These are phyloP conservation scores for Pristionchus japonicus DNA, from an alignment of 2,888 invertebrate species.

Conservation along the genomic window DNA sequence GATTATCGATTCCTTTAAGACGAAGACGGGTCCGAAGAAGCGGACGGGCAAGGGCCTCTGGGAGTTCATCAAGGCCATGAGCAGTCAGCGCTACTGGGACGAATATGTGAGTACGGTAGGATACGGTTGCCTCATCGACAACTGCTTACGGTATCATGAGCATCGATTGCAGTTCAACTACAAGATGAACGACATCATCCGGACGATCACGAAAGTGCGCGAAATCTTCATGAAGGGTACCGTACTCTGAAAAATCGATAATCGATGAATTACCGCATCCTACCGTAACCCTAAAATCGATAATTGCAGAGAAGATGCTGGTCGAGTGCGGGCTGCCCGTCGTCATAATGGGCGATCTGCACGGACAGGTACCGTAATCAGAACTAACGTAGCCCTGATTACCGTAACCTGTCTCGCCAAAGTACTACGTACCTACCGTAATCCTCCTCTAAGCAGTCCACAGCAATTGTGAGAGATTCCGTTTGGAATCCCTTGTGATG, in stretches of 20 bases:
- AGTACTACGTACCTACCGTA: background rate
- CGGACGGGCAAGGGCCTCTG: slow-evolving; percentile 9
- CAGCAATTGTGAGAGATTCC: too few relatives aligned
- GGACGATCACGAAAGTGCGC: background rate
- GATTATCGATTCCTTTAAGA: background rate
- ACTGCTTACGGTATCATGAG: background rate
- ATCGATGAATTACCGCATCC: background rate
- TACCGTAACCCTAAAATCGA: background rate
- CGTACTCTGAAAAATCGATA: too few relatives aligned
- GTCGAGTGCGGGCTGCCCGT: slow-evolving; percentile 5
- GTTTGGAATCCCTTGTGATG: too few relatives aligned
- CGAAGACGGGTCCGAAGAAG: background rate
- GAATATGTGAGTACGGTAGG: slow-evolving; percentile 3
- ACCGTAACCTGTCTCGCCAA: too few relatives aligned
- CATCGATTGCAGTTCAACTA: slow-evolving; percentile 9
- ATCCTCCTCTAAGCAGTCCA: background rate
- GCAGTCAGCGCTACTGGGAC: background rate
- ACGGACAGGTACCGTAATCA: too few relatives aligned
- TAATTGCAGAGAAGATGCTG: slow-evolving; percentile 33
- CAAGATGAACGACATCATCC: background rate
- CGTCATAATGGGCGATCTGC: background rate
- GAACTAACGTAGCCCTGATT: background rate
- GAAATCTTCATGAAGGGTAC: slow-evolving; percentile 12
- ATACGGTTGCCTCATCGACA: background rate
- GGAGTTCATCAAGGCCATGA: slow-evolving; percentile 22